Evolutionary conservation across 2,797 vertebrate species (phyloP).

Genomic region (Sebastes taczanowskii): DNA sequence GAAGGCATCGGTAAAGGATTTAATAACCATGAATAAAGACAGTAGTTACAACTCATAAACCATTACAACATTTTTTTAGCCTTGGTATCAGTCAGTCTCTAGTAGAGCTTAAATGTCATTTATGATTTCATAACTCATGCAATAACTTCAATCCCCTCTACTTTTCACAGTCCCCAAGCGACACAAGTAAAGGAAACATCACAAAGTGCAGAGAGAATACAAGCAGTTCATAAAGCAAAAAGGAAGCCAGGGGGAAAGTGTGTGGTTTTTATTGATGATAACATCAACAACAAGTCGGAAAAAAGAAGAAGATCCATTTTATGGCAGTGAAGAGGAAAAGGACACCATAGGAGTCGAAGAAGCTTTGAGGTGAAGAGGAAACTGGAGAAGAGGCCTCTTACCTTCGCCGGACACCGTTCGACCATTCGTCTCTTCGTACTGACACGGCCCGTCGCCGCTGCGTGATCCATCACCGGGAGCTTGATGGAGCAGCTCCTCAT

Average conservation of each 20-base stretch:
- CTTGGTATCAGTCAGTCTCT: neutral
- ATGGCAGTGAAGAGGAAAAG: slow-evolving; percentile 9
- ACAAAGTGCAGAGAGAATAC: slow-evolving; percentile 13
- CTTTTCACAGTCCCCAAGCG: neutral
- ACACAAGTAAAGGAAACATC: neutral
- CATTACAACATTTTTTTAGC: neutral
- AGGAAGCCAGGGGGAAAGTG: slow-evolving; percentile 18
- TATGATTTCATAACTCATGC: neutral
- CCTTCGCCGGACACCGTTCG: slow-evolving; percentile 45
- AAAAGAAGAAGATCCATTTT: slow-evolving; percentile 16
- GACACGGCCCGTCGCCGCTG: neutral
- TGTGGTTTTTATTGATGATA: slow-evolving; percentile 38
- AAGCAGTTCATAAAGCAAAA: slow-evolving; percentile 36
- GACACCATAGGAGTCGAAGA: neutral
- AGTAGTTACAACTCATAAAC: neutral
- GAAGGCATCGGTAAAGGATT: neutral
- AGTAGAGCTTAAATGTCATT: neutral
- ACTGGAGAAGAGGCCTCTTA: slow-evolving; percentile 54
- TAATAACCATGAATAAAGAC: neutral
- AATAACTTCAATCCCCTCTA: neutral
- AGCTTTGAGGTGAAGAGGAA: slow-evolving; percentile 6
- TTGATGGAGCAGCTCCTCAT: slow-evolving; percentile 12
- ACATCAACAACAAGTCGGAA: slow-evolving; percentile 11
- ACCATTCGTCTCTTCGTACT: slow-evolving; percentile 44
- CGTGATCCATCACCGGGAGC: neutral